Conservation (phyloP, 2,797 vertebrate genomes). For the Nyctibius grandis region DNA sequence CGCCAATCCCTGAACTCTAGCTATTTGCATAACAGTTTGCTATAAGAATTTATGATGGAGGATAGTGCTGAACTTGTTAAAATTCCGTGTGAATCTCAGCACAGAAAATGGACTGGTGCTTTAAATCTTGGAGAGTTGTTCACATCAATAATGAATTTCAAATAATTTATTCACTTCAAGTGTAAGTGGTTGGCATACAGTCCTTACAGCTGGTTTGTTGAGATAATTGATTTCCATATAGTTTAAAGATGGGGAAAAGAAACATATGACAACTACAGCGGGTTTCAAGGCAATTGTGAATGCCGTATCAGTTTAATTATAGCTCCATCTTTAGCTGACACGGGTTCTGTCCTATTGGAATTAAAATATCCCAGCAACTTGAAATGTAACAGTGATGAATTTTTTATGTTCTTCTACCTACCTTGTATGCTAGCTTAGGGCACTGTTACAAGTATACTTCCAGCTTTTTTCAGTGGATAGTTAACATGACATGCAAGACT, state of each 20-base stretch:
- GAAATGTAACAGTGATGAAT: conserved; percentile 80
- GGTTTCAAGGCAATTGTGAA: conserved; percentile 72
- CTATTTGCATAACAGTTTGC: conserved; percentile 79
- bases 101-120: conserved; percentile 70
- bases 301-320: conserved; percentile 84
- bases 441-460: conserved; percentile 77
- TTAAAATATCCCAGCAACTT: conserved; percentile 81
- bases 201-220: conserved; percentile 91
- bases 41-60: conserved; percentile 50
- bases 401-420: conserved; percentile 77
- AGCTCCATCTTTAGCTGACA: conserved; percentile 80
- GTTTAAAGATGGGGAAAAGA: conserved; percentile 85
- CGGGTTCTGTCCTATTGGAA: conserved; percentile 77
- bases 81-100: conserved; percentile 76
- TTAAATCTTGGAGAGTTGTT: conserved; percentile 82
- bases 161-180: conserved; percentile 93
- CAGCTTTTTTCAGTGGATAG: conserved; percentile 76
- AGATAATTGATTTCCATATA: conserved; percentile 97
- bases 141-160: conserved; percentile 90
- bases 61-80: conserved; percentile 77
- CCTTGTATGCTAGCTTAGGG: conserved; percentile 75
- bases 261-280: conserved; percentile 75
- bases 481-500: conserved; percentile 81
- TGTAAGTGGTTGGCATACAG: conserved; percentile 87
- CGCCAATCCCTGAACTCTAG: conserved; percentile 30